phyloP scores from a whole-genome alignment of 2,797 vertebrate genomes.

The Danio albolineatus region DNA sequence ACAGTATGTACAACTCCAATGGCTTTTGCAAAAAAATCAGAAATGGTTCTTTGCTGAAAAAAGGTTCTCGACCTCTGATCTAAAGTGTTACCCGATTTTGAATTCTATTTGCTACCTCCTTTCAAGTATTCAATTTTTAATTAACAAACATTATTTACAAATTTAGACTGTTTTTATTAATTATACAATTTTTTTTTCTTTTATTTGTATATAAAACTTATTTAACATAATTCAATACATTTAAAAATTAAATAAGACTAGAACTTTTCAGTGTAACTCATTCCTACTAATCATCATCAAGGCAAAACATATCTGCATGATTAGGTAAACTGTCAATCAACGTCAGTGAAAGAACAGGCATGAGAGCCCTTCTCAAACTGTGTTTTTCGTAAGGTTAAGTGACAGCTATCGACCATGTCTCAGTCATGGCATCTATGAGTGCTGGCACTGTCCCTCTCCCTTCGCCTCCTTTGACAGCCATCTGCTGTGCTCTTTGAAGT shows the following conservation, averaged over 20 bases:
- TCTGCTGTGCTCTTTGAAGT: constrained; percentile 37
- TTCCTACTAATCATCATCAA: neutral
- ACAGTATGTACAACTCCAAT: too few relatives aligned
- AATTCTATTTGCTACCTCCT: neutral
- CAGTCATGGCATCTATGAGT: constrained; percentile 30
- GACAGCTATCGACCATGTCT: constrained; percentile 48
- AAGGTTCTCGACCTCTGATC: too few relatives aligned
- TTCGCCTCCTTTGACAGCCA: constrained; percentile 36
- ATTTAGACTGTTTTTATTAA: too few relatives aligned
- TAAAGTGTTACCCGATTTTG: too few relatives aligned
- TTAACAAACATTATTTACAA: too few relatives aligned
- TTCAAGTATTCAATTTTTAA: too few relatives aligned
- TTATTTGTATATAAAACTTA: too few relatives aligned
- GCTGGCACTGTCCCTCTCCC: constrained; percentile 28
- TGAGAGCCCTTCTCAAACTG: constrained; percentile 25
- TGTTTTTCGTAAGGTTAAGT: constrained; percentile 55
- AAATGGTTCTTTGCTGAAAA: too few relatives aligned
- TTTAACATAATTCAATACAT: neutral
- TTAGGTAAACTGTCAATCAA: neutral
- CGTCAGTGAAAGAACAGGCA: neutral
- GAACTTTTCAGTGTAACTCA: neutral
- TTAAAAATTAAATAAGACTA: neutral
- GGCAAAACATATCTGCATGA: neutral
- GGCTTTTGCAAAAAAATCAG: too few relatives aligned
- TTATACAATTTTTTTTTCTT: too few relatives aligned